Conservation (phyloP, 2,888 invertebrate genomes). For the Ochlodes sylvanus region DNA sequence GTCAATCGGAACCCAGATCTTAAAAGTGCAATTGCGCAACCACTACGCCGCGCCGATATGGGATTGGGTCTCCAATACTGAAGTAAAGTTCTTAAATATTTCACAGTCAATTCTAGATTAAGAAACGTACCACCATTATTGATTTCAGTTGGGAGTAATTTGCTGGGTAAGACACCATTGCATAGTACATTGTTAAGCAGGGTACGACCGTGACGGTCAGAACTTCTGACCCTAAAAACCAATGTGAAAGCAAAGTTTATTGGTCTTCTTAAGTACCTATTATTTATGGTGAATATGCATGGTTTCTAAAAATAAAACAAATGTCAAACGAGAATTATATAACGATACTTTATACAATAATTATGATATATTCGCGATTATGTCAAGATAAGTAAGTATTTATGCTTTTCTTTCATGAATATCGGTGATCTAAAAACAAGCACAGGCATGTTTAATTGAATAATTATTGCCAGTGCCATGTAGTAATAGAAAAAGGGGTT, state of each 20-base stretch:
- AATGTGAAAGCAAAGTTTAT: neutral
- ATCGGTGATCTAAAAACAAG: conserved; percentile 19
- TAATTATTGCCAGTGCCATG: conserved; percentile 19
- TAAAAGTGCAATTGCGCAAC: no score
- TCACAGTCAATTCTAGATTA: no score
- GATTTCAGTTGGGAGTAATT: no score
- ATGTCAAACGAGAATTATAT: conserved; percentile 9
- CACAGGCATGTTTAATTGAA: conserved; percentile 27
- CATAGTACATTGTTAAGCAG: no score
- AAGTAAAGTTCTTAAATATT: no score
- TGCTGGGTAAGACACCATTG: no score
- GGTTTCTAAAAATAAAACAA: conserved; percentile 6
- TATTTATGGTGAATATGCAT: neutral
- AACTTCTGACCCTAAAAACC: neutral
- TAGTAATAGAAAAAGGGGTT: neutral
- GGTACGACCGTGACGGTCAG: no score
- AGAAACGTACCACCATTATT: no score
- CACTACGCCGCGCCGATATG: no score
- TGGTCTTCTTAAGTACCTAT: neutral
- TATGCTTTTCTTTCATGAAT: conserved; percentile 27
- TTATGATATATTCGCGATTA: conserved; percentile 18
- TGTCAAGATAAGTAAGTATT: conserved; percentile 25
- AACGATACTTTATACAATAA: conserved; percentile 9
- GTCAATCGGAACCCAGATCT: no score
- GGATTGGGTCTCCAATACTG: no score